A percentile compares a stretch with the other conserved stretches of the same genome.
phyloP scores from a whole-genome alignment of 2,113 vertebrate genomes.

The Poicephalus gulielmi region DNA sequence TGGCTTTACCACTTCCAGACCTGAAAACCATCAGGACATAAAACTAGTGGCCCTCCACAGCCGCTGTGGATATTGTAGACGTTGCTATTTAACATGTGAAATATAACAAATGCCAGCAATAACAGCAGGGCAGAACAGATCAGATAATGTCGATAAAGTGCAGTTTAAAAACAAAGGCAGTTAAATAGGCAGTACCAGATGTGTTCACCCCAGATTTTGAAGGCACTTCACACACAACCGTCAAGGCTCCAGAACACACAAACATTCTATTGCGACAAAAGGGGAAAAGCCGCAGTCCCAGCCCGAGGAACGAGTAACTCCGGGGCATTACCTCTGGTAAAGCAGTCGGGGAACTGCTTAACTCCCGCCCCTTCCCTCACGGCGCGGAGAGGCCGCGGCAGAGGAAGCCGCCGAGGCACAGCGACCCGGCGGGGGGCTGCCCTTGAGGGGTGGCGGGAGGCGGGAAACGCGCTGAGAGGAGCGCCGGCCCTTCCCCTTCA shows the following conservation, averaged over 20 bases:
- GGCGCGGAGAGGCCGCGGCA: neutral
- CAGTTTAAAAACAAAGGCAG: neutral
- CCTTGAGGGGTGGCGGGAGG: neutral
- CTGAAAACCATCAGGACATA: neutral
- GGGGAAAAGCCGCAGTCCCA: accelerated
- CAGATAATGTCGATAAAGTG: neutral
- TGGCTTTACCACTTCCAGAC: neutral
- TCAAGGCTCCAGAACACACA: neutral
- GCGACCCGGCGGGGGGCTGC: neutral
- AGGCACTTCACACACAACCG: neutral
- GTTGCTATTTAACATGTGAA: accelerated
- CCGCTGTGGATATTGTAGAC: accelerated
- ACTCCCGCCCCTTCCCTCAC: neutral
- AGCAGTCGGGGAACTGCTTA: neutral
- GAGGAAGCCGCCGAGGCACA: neutral
- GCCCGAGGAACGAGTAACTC: neutral
- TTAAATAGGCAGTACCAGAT: neutral
- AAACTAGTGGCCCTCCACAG: neutral
- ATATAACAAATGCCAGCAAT: neutral
- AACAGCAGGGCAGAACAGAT: neutral
- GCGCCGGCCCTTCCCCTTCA: accelerated
- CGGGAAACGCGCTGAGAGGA: neutral
- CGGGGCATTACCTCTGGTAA: neutral
- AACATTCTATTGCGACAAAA: neutral
- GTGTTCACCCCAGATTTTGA: neutral